A percentile compares a stretch with the other conserved stretches of the same genome.
These are phyloP conservation scores for Notarius lentiginosus DNA, from an alignment of 2,113 vertebrate species.

Conservation along the genomic window DNA sequence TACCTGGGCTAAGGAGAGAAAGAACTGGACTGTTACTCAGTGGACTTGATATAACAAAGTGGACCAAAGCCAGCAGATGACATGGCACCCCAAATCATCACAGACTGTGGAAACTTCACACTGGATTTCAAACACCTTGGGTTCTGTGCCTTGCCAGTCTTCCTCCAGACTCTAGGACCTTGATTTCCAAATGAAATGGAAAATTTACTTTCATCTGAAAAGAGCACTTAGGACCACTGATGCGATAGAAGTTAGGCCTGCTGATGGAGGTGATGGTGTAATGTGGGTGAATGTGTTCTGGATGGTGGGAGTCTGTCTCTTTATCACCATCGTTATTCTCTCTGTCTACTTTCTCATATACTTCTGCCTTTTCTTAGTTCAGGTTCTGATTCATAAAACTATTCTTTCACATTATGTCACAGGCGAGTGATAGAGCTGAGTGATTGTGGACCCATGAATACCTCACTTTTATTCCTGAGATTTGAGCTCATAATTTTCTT, in stretches of 20 bases:
- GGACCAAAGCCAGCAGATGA: too few relatives aligned
- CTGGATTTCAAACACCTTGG: too few relatives aligned
- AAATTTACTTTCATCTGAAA: too few relatives aligned
- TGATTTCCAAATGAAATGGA: too few relatives aligned
- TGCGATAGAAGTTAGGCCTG: not conserved
- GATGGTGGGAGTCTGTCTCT: conserved; percentile 47
- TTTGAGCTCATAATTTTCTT: not conserved
- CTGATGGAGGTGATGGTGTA: not conserved
- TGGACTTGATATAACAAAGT: too few relatives aligned
- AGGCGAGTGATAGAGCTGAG: not conserved
- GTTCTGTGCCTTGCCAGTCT: too few relatives aligned
- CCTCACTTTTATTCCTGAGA: not conserved
- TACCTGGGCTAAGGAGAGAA: too few relatives aligned
- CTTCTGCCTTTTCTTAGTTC: not conserved
- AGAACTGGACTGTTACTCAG: too few relatives aligned
- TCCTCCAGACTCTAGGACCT: too few relatives aligned
- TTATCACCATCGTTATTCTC: conserved; percentile 53
- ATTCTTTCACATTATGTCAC: not conserved
- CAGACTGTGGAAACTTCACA: too few relatives aligned
- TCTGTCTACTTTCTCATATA: conserved; percentile 62
- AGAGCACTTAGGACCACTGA: not conserved
- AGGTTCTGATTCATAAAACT: not conserved
- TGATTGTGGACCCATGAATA: too few relatives aligned
- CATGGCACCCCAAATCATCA: too few relatives aligned
- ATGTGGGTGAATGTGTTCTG: conserved; percentile 51